Evolutionary conservation across 2,888 invertebrate species (phyloP), one percentile per base, ranked within the genome.

Genomic region (Anthrax anthrax): DNA sequence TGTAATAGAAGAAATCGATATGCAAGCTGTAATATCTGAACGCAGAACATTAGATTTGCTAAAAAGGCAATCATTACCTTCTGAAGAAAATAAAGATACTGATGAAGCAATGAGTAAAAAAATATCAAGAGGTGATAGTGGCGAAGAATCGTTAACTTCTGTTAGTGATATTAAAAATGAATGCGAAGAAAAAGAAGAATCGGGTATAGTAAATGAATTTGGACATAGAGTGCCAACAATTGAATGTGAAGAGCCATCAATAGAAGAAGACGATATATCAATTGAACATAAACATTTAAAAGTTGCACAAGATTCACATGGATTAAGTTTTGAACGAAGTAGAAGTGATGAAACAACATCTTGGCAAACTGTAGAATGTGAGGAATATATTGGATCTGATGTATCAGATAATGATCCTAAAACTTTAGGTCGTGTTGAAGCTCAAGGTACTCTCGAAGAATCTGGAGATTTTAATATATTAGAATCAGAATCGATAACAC

Each of bases 131-230:
- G 69, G 73, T 1, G 71, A 67, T 4, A 81, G 81, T 54, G 79
- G 77, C 57, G 81, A 81, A 57, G 81, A 81, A 57, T 80, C 80
- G 8, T 65, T 80, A 51, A 80, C 80, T 1, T 78, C 79, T 63
- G 75, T 77, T 0, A 78, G 76, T 55, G 78, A 78, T 40, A 58
- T 77, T 34, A 78, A 75, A 60, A 67, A 69, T 16, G 65, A 67
- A 54, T 45, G 46, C 13, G 48, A 48, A 16, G 59, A 56, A 6
- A 36, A 23, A 14, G 29, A 17, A 16, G 36, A n/a, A 8, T 4
- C 3, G 4, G 16, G 16, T 16, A 18, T 29, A 17, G 5, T 37
- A 5, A 71, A 71, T n/a, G 72, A 72, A 39, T 64, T 60, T 47
- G 60, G 60, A 0, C 64, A 64, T 47, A 59, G 67, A 3, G 66